Percentiles rank a stretch among this genome's conserved stretches.
Conservation (phyloP, 2,797 vertebrate genomes). For the Characodon lateralis region DNA sequence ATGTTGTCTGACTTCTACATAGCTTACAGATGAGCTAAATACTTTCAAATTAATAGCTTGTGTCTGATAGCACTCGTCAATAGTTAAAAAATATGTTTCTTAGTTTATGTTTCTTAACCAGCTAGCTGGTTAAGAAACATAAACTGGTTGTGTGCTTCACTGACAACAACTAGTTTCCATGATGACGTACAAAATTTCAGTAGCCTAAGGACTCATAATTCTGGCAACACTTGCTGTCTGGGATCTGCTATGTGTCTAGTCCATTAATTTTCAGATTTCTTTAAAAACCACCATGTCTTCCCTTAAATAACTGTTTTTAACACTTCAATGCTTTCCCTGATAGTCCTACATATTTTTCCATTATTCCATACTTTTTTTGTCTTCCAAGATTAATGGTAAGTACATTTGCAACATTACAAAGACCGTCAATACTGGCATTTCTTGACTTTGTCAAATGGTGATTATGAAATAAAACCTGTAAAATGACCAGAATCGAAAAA, state of each 20-base stretch:
- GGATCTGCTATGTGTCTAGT: too few species aligned
- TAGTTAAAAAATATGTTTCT: too few species aligned
- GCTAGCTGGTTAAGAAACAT: too few species aligned
- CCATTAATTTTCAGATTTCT: background rate
- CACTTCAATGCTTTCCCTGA: background rate
- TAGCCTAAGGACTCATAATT: background rate
- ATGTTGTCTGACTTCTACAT: background rate
- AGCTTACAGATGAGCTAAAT: too few species aligned
- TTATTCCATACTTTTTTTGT: background rate
- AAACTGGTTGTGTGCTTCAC: background rate
- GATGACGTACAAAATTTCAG: background rate
- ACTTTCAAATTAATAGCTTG: too few species aligned
- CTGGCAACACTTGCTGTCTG: background rate
- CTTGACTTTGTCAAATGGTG: background rate
- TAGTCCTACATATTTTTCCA: too few species aligned
- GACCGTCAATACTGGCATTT: too few species aligned
- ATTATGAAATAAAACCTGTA: background rate
- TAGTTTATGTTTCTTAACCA: background rate
- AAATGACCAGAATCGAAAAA: background rate
- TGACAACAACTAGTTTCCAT: background rate
- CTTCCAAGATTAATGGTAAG: background rate
- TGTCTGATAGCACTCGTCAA: too few species aligned
- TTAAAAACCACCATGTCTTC: background rate
- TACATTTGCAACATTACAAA: background rate
- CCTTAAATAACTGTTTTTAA: background rate